Conservation (phyloP, 2,888 invertebrate species). For the Tenthredo scrophulariae region DNA sequence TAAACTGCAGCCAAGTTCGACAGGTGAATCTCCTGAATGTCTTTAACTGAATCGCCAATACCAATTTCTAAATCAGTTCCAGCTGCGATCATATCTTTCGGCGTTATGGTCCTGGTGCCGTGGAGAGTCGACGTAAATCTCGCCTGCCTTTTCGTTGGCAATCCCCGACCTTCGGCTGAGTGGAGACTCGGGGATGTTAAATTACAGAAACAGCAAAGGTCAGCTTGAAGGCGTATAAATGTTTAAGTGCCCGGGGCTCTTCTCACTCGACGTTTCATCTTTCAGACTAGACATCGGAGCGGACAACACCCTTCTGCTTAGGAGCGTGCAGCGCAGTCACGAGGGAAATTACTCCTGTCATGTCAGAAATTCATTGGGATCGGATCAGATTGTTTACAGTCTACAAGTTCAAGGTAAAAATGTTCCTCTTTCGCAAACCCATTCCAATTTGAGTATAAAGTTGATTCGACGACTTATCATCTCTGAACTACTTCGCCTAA, state of each 20-base stretch:
- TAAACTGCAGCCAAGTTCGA: constrained; percentile 78
- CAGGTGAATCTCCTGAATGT: constrained; percentile 69
- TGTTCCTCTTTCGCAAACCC: background rate
- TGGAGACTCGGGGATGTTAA: constrained; percentile 79
- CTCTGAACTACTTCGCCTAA: constrained; percentile 28
- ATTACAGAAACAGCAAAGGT: constrained; percentile 73
- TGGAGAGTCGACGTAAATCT: constrained; percentile 81
- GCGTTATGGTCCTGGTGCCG: constrained; percentile 79
- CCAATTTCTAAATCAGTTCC: constrained; percentile 73
- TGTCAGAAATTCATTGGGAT: constrained; percentile 79
- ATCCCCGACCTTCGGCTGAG: constrained; percentile 79
- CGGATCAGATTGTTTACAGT: constrained; percentile 80
- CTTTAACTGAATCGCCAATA: background rate
- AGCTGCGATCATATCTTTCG: constrained; percentile 82
- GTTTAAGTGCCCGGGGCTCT: constrained; percentile 11
- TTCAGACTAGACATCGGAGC: constrained; percentile 77
- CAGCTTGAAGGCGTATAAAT: constrained; percentile 56
- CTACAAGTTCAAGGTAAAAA: constrained; percentile 80
- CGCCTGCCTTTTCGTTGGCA: constrained; percentile 80
- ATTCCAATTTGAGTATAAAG: background rate
- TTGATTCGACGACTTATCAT: background rate
- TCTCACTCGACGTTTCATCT: constrained; percentile 20
- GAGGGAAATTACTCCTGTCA: constrained; percentile 82
- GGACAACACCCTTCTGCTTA: constrained; percentile 79
- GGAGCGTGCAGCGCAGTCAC: constrained; percentile 79